These are phyloP conservation scores for Heliconius melpomene DNA, from an alignment of 1,140 invertebrate species.

Conservation along the genomic window DNA sequence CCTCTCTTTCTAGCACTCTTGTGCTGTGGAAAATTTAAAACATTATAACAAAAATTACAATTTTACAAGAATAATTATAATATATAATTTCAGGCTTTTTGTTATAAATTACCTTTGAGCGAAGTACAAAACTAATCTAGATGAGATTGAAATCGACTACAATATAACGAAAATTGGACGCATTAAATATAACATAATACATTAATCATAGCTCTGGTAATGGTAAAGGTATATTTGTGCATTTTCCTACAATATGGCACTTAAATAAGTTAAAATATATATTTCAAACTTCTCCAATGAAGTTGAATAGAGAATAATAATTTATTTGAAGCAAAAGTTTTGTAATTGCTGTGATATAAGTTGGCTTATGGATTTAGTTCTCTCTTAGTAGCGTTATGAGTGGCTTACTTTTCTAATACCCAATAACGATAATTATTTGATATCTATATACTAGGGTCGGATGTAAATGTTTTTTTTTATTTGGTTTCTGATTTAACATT, in stretches of 20 bases:
- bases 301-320: not conserved
- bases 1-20: too few relatives aligned
- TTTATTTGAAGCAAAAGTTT: not conserved
- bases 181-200: not conserved
- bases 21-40: too few relatives aligned
- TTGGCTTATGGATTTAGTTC: not conserved
- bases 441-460: too few relatives aligned
- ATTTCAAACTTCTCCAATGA: not conserved
- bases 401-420: constrained; percentile 2
- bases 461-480: not conserved
- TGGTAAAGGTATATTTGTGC: not conserved
- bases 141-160: not conserved
- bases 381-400: not conserved
- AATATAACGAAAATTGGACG: not conserved
- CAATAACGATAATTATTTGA: not conserved
- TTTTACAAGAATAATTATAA: not conserved
- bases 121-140: constrained; percentile 1
- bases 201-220: constrained; percentile 6
- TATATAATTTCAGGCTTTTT: not conserved
- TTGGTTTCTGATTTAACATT: not conserved
- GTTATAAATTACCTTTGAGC: not conserved
- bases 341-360: not conserved
- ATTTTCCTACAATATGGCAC: not conserved
- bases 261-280: not conserved
- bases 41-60: too few relatives aligned